phyloP scores from a whole-genome alignment of 2,797 vertebrate species.

The Channa striata region DNA sequence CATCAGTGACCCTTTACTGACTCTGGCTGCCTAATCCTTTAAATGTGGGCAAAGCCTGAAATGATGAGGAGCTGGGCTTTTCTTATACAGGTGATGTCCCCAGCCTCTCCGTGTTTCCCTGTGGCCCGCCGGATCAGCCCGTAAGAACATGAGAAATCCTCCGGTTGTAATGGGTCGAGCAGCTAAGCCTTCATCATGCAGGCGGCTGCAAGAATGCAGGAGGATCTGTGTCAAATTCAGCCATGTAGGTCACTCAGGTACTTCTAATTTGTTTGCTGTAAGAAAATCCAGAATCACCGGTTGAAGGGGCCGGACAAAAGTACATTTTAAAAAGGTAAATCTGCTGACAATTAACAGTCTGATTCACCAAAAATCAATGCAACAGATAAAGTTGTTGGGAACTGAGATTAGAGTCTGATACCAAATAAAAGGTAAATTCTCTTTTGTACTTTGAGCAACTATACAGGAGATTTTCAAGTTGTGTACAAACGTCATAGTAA shows the following conservation, averaged over 20 bases:
- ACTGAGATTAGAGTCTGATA: no score
- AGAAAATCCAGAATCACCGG: slow-evolving; percentile 9
- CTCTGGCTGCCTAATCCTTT: slow-evolving; percentile 73
- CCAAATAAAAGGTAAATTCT: not conserved
- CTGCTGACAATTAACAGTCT: no score
- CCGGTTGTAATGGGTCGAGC: slow-evolving; percentile 44
- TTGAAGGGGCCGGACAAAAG: not conserved
- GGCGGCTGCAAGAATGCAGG: slow-evolving; percentile 38
- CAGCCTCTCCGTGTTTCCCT: slow-evolving; percentile 50
- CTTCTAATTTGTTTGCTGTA: slow-evolving; percentile 3
- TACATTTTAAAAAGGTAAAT: not conserved
- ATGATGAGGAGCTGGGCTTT: slow-evolving; percentile 74
- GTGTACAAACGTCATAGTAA: not conserved
- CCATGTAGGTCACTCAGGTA: slow-evolving; percentile 15
- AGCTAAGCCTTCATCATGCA: slow-evolving; percentile 40
- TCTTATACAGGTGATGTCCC: slow-evolving; percentile 73
- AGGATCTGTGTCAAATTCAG: slow-evolving; percentile 33
- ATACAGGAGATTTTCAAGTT: not conserved
- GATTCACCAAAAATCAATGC: not conserved
- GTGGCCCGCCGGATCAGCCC: slow-evolving; percentile 54
- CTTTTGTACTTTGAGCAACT: not conserved
- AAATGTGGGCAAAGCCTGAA: slow-evolving; percentile 79
- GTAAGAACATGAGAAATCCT: slow-evolving; percentile 46
- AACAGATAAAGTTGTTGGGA: no score
- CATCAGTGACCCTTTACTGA: slow-evolving; percentile 74